phyloP scores from a whole-genome alignment of 2,113 vertebrate genomes.

The Tragelaphus strepsiceros region DNA sequence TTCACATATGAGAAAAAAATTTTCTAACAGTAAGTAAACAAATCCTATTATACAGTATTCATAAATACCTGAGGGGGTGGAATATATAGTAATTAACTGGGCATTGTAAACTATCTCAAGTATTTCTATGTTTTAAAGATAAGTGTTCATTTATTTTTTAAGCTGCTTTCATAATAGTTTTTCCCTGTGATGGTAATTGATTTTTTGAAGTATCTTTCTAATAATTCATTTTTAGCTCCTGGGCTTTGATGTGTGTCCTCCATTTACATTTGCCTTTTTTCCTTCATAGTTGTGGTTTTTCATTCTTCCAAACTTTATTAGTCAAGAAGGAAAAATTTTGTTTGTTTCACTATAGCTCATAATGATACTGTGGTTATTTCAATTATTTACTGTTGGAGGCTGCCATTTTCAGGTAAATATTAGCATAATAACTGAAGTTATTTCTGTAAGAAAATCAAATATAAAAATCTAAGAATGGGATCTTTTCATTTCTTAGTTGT shows the following conservation, averaged over 20 bases:
- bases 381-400: not conserved
- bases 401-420: conserved; percentile 3
- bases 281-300: not conserved
- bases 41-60: not conserved
- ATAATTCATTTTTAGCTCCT: conserved; percentile 28
- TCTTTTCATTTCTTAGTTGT: not conserved
- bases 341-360: not conserved
- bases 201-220: conserved; percentile 23
- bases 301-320: not conserved
- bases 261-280: conserved; percentile 23
- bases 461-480: not conserved
- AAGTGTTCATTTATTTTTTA: conserved; percentile 16
- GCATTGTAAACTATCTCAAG: not conserved
- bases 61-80: not conserved
- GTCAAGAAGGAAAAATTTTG: not conserved
- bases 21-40: not conserved
- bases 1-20: not conserved
- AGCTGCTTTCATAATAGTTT: conserved; percentile 10
- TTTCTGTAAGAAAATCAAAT: conserved; percentile 66
- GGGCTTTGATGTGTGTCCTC: not conserved
- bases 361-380: not conserved
- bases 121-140: not conserved
- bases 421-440: conserved; percentile 37
- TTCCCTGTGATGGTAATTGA: not conserved
- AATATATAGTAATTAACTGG: not conserved